Conservation (phyloP, 2,797 vertebrate species). For the Nyctalus aviator region DNA sequence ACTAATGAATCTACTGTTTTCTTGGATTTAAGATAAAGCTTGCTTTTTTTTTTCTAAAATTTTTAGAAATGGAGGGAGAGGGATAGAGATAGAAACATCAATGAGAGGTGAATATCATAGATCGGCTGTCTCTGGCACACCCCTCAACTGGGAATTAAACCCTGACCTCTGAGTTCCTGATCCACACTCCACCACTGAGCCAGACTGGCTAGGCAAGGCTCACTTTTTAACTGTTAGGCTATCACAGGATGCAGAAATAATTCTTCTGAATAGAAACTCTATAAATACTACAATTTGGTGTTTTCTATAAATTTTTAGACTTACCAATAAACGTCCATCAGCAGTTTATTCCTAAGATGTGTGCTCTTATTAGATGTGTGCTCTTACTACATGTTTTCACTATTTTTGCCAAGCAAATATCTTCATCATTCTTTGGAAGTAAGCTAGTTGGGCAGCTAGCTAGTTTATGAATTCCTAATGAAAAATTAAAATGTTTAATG, state of each 20-base stretch:
- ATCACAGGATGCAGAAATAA: conserved; percentile 26
- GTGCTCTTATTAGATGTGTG: neutral
- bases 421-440: conserved; percentile 65
- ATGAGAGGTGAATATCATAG: too few relatives aligned
- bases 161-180: too few relatives aligned
- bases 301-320: neutral
- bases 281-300: conserved; percentile 58
- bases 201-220: neutral
- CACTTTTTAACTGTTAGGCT: conserved; percentile 3
- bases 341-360: conserved; percentile 42
- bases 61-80: too few relatives aligned
- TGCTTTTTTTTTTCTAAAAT: too few relatives aligned
- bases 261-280: conserved; percentile 57
- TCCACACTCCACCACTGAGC: too few relatives aligned
- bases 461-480: conserved; percentile 51
- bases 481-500: conserved; percentile 52
- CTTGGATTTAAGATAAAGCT: neutral
- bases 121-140: too few relatives aligned
- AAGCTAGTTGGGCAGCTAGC: neutral
- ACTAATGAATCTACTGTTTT: neutral
- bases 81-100: too few relatives aligned
- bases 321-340: conserved; percentile 4
- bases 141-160: too few relatives aligned
- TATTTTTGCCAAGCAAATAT: conserved; percentile 44
- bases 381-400: conserved; percentile 32